Base-by-base conservation (phyloP, 2,113 vertebrate genomes). In the Donacobius atricapilla region DNA sequence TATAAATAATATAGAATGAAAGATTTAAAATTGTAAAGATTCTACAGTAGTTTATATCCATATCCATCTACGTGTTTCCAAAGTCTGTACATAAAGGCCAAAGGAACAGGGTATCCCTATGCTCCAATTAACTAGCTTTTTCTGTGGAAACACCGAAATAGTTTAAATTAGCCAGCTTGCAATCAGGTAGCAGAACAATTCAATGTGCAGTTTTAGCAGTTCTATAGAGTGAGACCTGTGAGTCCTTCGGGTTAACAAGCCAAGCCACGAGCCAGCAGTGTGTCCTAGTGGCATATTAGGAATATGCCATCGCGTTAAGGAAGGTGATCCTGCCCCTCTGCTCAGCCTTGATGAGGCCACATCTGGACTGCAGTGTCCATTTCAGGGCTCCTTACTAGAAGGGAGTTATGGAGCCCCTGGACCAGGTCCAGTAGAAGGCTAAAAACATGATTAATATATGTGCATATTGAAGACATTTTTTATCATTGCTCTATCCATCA, bases 101-200 rank as follows among this genome's bases (percentile, higher is more conserved):
- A 83, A 60, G 30, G 11, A 30, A 45, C 2, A 2, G 8, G 22
- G 11, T 45, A 70, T n/a, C 13, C 13, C 37, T 54, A 20, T 20
- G 37, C 6, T 37, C 8, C 22, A 69, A 6, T 12, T 61, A 84
- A 73, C 8, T 3, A 83, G 17, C 40, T 61, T 57, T 78, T 90
- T 40, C 48, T 18, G 66, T 0, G 1, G 24, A 75, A 85, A 71
- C 35, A 4, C 4, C 1, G 1, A 45, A 58, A 21, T 18, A 28
- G 6, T 48, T 95, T 63, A 61, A 57, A 66, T 57, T 51, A 85
- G 51, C 13, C 71, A 83, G 14, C 5, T 42, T 60, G 18, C 17
- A 80, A 42, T 50, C 11, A 78, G 56, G 33, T 4, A 80, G 13
- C 9, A 37, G 23, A 54, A 79, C 9, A 82, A 22, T 0, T 66